Conservation (phyloP, 1,140 invertebrate species). For the Camponotus vicinus region DNA sequence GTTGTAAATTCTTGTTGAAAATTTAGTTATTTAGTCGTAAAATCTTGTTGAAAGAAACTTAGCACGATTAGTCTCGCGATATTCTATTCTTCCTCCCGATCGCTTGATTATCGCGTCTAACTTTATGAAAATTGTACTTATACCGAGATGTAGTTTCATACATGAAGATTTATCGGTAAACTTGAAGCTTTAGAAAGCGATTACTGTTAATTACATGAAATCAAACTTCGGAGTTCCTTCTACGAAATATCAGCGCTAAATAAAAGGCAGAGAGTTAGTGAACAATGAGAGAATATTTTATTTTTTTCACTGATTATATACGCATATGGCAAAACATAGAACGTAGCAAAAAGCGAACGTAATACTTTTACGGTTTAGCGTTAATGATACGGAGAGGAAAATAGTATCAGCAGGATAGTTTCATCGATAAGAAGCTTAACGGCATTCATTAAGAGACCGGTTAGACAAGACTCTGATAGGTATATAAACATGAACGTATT, state of each 20-base stretch:
- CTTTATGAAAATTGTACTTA: slow-evolving; percentile 17
- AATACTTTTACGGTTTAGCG: background rate
- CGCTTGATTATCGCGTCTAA: slow-evolving; percentile 32
- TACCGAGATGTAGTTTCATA: slow-evolving; percentile 8
- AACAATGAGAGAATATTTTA: background rate
- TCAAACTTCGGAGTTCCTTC: background rate
- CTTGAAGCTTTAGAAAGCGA: slow-evolving; percentile 18
- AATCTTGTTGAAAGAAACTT: slow-evolving; percentile 1
- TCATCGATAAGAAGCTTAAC: slow-evolving; percentile 49
- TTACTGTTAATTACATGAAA: slow-evolving; percentile 48
- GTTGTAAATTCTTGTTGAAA: background rate
- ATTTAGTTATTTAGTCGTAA: background rate
- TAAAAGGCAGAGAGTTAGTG: background rate
- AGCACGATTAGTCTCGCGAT: background rate
- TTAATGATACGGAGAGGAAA: slow-evolving; percentile 21
- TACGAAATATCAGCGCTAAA: slow-evolving; percentile 18
- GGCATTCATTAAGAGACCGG: slow-evolving; percentile 41
- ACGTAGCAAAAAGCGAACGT: background rate
- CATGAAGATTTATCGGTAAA: slow-evolving; percentile 38
- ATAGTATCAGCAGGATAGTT: background rate
- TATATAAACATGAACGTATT: slow-evolving; percentile 51
- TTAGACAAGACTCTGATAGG: slow-evolving; percentile 41
- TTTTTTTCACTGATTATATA: background rate
- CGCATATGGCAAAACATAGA: background rate
- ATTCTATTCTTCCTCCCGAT: background rate